A percentile compares a stretch with the other conserved stretches of the same genome.
Conservation (phyloP, 1,140 invertebrate species). For the Nautilus pompilius region DNA sequence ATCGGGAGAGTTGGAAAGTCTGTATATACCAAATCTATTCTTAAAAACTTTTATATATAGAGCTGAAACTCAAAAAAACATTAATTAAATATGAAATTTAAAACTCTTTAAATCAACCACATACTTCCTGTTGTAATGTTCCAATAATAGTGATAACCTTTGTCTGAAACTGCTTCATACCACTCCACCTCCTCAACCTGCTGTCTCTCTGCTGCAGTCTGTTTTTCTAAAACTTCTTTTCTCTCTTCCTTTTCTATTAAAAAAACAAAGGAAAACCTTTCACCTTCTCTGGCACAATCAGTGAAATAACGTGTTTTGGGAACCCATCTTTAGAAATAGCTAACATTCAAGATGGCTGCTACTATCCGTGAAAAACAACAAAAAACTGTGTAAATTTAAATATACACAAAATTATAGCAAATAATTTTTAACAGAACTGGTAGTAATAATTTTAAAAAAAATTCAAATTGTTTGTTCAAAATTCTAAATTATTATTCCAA, state of each 20-base stretch:
- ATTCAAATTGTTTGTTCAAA: background rate
- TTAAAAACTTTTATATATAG: background rate
- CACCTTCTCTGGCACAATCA: too few relatives aligned
- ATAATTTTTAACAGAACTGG: background rate
- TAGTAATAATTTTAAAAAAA: background rate
- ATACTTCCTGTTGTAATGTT: constrained; percentile 74
- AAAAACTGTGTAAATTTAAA: too few relatives aligned
- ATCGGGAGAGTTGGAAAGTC: background rate
- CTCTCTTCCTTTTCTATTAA: constrained; percentile 40
- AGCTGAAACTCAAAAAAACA: background rate
- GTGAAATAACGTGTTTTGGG: too few relatives aligned
- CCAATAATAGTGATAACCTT: constrained; percentile 78
- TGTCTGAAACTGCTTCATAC: constrained; percentile 69
- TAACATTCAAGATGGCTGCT: too few relatives aligned
- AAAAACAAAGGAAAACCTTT: too few relatives aligned
- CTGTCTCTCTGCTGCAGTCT: too few relatives aligned
- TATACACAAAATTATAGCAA: background rate
- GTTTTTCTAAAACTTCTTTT: too few relatives aligned
- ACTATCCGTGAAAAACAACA: too few relatives aligned
- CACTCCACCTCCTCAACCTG: too few relatives aligned
- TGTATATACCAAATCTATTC: background rate
- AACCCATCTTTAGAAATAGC: too few relatives aligned
- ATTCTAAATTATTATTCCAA: background rate
- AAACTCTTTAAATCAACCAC: constrained; percentile 1
- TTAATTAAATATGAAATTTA: background rate